Evolutionary conservation across 2,797 vertebrate genomes (phyloP).

Genomic region (Argentina silus): DNA sequence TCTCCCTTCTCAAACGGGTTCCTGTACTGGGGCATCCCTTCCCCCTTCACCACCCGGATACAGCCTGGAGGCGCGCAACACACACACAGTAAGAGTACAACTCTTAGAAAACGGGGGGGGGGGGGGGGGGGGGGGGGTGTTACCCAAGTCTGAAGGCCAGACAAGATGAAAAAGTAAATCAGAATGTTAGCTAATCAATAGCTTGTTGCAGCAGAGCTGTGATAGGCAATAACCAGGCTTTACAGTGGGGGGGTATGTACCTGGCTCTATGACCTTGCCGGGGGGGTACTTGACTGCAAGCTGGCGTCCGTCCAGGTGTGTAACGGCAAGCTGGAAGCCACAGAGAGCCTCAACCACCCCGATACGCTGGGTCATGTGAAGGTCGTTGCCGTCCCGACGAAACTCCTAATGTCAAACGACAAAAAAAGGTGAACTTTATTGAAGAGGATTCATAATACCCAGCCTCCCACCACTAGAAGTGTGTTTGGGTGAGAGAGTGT

Average conservation of each 20-base stretch:
- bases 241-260: conserved; percentile 61
- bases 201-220: no score
- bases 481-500: neutral
- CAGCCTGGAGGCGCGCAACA: conserved; percentile 75
- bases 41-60: conserved; percentile 90
- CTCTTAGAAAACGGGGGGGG: neutral
- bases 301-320: conserved; percentile 94
- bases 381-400: conserved; percentile 91
- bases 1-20: conserved; percentile 99
- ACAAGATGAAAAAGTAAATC: no score
- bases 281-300: conserved; percentile 96
- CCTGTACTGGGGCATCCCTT: conserved; percentile 98
- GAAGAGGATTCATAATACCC: neutral
- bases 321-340: conserved; percentile 95
- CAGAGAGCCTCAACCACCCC: conserved; percentile 96
- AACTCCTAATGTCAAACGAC: conserved; percentile 79
- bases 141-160: no score
- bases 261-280: conserved; percentile 98
- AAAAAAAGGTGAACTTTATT: neutral
- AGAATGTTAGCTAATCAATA: no score
- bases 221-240: no score
- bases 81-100: neutral
- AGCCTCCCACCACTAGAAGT: neutral
- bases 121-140: no score
- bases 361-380: conserved; percentile 96